A percentile compares a stretch with the other conserved stretches of the same genome.
Evolutionary conservation across 1,140 invertebrate genomes (phyloP).

Genomic region (Samia ricini): DNA sequence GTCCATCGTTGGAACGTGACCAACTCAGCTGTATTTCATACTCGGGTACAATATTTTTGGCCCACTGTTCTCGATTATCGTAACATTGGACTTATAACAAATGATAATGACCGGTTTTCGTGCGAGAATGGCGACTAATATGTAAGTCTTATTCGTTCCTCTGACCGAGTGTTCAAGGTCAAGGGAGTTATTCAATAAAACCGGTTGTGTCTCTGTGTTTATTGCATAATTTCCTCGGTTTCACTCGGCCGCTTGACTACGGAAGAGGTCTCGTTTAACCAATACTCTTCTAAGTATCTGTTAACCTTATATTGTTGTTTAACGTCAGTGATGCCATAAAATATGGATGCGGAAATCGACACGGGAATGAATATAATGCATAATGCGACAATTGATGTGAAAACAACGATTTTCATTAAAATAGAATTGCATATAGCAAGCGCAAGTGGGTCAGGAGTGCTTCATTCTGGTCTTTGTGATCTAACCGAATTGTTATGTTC

Average conservation of each 20-base stretch:
- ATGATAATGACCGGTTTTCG: constrained; percentile 57
- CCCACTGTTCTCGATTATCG: constrained; percentile 59
- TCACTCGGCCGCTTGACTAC: constrained; percentile 7
- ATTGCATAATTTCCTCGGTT: constrained; percentile 38
- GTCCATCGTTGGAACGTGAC: constrained; percentile 6
- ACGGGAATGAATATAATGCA: neutral
- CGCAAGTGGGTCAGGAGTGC: neutral
- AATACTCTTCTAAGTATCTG: neutral
- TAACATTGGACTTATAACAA: constrained; percentile 69
- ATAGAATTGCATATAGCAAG: neutral
- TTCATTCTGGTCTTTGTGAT: neutral
- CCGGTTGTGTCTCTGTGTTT: constrained; percentile 33
- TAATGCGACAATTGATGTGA: neutral
- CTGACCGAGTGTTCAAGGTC: constrained; percentile 41
- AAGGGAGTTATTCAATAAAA: constrained; percentile 52
- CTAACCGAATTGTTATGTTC: neutral
- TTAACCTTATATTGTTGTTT: neutral
- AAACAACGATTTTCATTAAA: neutral
- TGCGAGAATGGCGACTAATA: constrained; percentile 32
- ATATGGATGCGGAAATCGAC: neutral
- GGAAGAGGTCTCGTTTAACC: neutral
- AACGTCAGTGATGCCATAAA: neutral
- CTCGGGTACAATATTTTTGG: constrained; percentile 51
- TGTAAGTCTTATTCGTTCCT: constrained; percentile 5
- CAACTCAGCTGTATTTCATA: constrained; percentile 15